Conservation (phyloP, 2,888 invertebrate species). For the Tolmerus cingulatus region DNA sequence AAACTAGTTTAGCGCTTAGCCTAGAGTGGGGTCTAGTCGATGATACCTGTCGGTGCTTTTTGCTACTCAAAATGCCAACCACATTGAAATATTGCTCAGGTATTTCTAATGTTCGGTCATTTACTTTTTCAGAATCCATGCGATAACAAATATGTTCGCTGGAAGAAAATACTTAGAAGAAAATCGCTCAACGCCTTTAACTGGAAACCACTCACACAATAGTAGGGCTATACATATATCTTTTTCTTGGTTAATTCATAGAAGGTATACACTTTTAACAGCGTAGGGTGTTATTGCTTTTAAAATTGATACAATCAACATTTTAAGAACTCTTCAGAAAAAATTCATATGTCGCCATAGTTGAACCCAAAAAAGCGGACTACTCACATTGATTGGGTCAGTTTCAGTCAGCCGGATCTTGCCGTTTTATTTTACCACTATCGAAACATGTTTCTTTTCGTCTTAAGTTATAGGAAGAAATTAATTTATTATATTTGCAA, state of each 20-base stretch:
- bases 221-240: not conserved
- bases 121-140: not conserved
- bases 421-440: too few species aligned
- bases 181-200: not conserved
- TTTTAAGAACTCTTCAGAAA: not conserved
- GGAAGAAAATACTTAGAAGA: not conserved
- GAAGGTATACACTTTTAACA: not conserved
- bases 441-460: too few species aligned
- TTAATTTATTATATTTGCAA: not conserved
- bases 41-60: not conserved
- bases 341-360: not conserved
- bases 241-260: not conserved
- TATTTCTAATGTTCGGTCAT: not conserved
- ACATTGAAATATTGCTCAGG: not conserved
- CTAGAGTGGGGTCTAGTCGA: not conserved
- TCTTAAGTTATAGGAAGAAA: not conserved
- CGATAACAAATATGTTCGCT: not conserved
- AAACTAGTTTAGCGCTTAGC: not conserved
- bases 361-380: too few species aligned
- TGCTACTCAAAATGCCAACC: not conserved
- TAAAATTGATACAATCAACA: too few species aligned
- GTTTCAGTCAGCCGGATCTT: too few species aligned
- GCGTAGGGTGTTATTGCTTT: not conserved
- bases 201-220: not conserved
- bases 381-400: too few species aligned